These are phyloP conservation scores for Caenorhabditis panamensis DNA, from an alignment of 2,888 invertebrate species.

Conservation along the genomic window DNA sequence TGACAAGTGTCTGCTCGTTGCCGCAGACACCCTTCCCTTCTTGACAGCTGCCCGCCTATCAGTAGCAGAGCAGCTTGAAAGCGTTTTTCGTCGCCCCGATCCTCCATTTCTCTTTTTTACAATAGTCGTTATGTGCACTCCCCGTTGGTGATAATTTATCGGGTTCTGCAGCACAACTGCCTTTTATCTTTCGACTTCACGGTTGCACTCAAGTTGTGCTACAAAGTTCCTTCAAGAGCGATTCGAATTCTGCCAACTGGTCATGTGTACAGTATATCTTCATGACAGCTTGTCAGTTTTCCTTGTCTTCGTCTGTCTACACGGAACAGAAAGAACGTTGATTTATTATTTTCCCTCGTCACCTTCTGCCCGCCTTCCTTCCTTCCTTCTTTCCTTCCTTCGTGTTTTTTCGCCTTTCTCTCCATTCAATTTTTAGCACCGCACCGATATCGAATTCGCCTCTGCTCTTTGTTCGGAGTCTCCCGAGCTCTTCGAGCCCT, in stretches of 20 bases:
- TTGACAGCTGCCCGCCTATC: constrained; percentile 33
- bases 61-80: constrained; percentile 16
- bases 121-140: background rate
- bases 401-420: background rate
- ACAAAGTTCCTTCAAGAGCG: too few relatives aligned
- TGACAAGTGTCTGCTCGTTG: constrained; percentile 27
- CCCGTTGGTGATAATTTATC: constrained; percentile 11
- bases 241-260: background rate
- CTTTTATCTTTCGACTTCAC: background rate
- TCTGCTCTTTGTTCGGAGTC: background rate
- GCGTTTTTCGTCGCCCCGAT: constrained; percentile 5
- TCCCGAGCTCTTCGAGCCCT: constrained; percentile 17
- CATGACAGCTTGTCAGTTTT: background rate
- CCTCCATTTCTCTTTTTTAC: constrained; percentile 8
- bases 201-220: constrained; percentile 13
- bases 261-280: background rate
- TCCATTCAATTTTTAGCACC: constrained; percentile 17
- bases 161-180: background rate
- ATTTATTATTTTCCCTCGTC: background rate
- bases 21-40: constrained; percentile 31
- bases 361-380: constrained; percentile 4
- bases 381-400: background rate
- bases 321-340: background rate
- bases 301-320: too few relatives aligned
- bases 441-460: background rate